Conservation (phyloP, 2,888 invertebrate species). For the Sphecodes monilicornis region DNA sequence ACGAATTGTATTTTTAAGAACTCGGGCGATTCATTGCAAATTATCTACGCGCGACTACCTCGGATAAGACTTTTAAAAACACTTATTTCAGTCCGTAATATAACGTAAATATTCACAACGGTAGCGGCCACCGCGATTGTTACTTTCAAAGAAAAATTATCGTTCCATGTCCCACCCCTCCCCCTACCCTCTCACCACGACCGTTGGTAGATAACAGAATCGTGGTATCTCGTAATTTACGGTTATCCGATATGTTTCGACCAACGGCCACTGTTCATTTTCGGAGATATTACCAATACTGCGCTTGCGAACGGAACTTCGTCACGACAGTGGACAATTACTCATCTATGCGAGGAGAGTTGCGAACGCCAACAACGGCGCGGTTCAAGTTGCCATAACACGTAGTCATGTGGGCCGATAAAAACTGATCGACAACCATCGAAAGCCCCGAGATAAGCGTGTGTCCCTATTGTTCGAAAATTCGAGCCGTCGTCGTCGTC, state of each 20-base stretch:
- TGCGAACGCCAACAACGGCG: slow-evolving; percentile 8
- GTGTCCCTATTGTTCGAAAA: slow-evolving; percentile 7
- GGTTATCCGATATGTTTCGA: background rate
- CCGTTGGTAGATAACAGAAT: slow-evolving; percentile 45
- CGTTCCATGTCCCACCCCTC: background rate
- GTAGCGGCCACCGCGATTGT: slow-evolving; percentile 30
- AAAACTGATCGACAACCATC: slow-evolving; percentile 25
- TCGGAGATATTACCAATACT: slow-evolving; percentile 24
- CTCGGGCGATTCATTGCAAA: slow-evolving; percentile 13
- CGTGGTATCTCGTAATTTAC: slow-evolving; percentile 7
- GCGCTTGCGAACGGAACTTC: slow-evolving; percentile 26
- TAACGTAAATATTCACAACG: slow-evolving; percentile 13
- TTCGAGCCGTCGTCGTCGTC: slow-evolving; percentile 4
- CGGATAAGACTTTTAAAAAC: slow-evolving; percentile 37
- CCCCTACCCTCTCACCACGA: background rate
- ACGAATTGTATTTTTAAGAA: slow-evolving; percentile 2
- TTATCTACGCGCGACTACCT: slow-evolving; percentile 2
- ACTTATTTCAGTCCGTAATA: slow-evolving; percentile 15
- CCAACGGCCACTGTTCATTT: slow-evolving; percentile 9
- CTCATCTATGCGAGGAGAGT: slow-evolving; percentile 23
- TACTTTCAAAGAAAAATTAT: slow-evolving; percentile 37
- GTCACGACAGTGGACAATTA: slow-evolving; percentile 39
- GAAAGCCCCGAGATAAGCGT: slow-evolving; percentile 16
- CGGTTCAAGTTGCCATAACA: background rate
- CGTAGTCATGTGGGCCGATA: slow-evolving; percentile 14